Percentiles rank a stretch among this genome's conserved stretches.
phyloP scores from a whole-genome alignment of 2,888 invertebrate species.

The Chelonus formosanus region DNA sequence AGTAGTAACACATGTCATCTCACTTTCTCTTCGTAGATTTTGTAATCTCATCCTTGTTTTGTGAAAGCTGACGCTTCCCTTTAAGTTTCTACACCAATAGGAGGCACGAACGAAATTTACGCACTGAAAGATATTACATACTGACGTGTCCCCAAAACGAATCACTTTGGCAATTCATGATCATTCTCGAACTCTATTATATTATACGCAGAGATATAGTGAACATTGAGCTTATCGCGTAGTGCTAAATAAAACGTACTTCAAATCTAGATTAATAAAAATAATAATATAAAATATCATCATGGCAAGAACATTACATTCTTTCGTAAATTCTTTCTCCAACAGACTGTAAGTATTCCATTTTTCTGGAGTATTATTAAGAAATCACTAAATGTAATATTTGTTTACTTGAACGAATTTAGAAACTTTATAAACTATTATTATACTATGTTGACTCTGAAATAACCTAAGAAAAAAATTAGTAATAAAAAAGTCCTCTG shows the following conservation, averaged over 20 bases:
- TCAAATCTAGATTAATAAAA: constrained; percentile 11
- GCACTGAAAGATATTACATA: constrained; percentile 49
- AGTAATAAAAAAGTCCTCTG: too few relatives aligned
- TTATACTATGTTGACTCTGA: too few relatives aligned
- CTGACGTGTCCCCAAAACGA: constrained; percentile 62
- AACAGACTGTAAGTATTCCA: constrained; percentile 73
- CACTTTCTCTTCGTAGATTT: constrained; percentile 11
- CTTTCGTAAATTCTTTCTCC: constrained; percentile 76
- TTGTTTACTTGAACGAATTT: too few relatives aligned
- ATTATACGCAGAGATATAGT: constrained; percentile 42
- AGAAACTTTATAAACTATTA: too few relatives aligned
- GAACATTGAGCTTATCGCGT: not conserved
- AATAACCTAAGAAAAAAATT: too few relatives aligned
- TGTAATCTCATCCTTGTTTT: constrained; percentile 38
- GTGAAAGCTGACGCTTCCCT: constrained; percentile 49
- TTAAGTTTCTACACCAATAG: constrained; percentile 48
- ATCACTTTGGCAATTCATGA: constrained; percentile 54
- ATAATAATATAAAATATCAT: constrained; percentile 14
- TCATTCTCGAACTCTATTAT: constrained; percentile 49
- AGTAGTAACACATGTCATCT: not conserved
- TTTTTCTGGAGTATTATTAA: too few relatives aligned
- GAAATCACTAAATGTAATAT: too few relatives aligned
- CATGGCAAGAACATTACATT: constrained; percentile 72
- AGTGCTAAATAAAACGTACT: constrained; percentile 2
- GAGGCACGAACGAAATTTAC: constrained; percentile 49